Conservation (phyloP, 2,113 vertebrate species). For the Phyllopteryx taeniolatus region DNA sequence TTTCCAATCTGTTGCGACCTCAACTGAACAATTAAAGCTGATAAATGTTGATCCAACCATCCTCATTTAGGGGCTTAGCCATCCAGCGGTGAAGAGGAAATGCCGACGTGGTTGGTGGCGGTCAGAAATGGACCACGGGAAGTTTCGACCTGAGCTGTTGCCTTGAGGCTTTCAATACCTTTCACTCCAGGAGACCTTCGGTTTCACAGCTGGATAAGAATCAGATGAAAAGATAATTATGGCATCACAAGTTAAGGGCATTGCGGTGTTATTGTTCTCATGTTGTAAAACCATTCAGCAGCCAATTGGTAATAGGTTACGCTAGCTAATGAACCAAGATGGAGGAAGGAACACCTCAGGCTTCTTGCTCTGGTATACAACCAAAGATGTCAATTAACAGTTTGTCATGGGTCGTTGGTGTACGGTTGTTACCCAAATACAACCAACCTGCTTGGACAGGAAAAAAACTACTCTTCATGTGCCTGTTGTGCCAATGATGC, state of each 20-base stretch:
- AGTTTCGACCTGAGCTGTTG: not conserved
- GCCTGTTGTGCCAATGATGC: slow-evolving; percentile 46
- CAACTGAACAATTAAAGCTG: no score
- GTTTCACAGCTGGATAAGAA: slow-evolving; percentile 26
- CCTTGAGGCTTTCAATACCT: slow-evolving; percentile 21
- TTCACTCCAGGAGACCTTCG: slow-evolving; percentile 41
- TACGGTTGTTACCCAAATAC: no score
- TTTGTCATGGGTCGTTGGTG: no score
- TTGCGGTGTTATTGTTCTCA: slow-evolving; percentile 23
- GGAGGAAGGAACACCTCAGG: slow-evolving; percentile 8
- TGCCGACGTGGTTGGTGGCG: not conserved
- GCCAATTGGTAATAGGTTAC: slow-evolving; percentile 22
- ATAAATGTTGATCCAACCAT: not conserved
- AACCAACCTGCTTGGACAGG: no score
- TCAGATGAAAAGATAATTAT: not conserved
- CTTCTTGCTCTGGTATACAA: not conserved
- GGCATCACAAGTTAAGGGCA: slow-evolving; percentile 32
- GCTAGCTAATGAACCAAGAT: slow-evolving; percentile 12
- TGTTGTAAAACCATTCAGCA: slow-evolving; percentile 23
- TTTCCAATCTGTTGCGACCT: no score
- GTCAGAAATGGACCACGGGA: not conserved
- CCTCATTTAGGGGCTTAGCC: not conserved
- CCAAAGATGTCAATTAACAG: no score
- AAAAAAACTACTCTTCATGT: slow-evolving; percentile 11
- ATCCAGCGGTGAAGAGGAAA: no score